Evolutionary conservation across 92 coral and sea anemone genomes (phyloP), one percentile per base, ranked within the genome.

Genomic region (Galaxea fascicularis): DNA sequence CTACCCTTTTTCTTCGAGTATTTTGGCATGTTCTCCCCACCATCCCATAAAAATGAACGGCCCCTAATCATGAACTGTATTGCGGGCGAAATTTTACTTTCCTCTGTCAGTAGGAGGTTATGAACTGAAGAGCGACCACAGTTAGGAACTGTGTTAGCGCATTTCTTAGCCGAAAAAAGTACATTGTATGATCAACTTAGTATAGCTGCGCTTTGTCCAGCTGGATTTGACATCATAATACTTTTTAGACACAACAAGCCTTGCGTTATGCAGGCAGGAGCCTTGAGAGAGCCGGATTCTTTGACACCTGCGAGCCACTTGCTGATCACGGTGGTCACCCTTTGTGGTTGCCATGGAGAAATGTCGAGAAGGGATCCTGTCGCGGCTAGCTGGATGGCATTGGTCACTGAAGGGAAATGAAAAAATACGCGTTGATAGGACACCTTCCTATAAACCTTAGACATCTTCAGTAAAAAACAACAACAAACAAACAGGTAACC

Each of bases 341-440:
- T 81, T 60, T 47, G 68, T 25, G 94, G 93, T 83, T 97, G 92
- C 94, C 98, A 92, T 72, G 90, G 93, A 16, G 95, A 80, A 63
- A 97, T 51, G 65, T 93, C 92, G 15, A 97, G 87, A 69, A 92
- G 89, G 12, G 99, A 88, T 13, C 71, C 62, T 17, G 93, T 98
- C 13, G 95, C 86, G 11, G 97, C 95, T 4, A 91, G 90, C 66
- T 97, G 95, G 11, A 97, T 63, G 62, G 84, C 76, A 68, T 87
- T 83, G 9, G 98, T 86, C 79, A 92, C 98, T 96, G 66, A 11
- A 64, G 28, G 67, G 17, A 59, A 44, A 25, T 30, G 51, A 69
- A 22, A 71, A 24, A 77, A 21, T 49, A 66, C 58, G 52, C 11
- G 63, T 18, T 81, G 29, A 72, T 8, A 80, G 65, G 24, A 28